Conservation (phyloP, 2,797 vertebrate species). For the Sciurus carolinensis region DNA sequence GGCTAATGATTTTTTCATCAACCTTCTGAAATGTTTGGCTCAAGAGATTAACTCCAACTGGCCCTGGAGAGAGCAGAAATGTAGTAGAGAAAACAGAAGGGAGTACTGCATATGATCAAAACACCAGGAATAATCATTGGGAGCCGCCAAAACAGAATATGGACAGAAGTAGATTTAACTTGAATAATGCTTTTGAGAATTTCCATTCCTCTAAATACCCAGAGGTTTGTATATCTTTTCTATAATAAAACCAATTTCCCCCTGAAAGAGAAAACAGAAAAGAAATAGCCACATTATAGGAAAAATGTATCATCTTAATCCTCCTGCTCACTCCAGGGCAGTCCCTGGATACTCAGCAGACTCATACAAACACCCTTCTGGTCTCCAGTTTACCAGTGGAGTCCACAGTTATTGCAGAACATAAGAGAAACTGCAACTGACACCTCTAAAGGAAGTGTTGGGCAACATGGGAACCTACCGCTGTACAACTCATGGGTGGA, state of each 20-base stretch:
- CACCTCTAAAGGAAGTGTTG: conserved; percentile 30
- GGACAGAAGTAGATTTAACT: conserved; percentile 30
- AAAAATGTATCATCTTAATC: conserved; percentile 43
- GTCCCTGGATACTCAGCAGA: background rate
- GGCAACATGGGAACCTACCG: background rate
- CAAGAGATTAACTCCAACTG: background rate
- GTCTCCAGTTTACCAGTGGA: background rate
- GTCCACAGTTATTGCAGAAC: background rate
- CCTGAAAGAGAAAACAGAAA: conserved; percentile 21
- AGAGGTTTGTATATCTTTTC: conserved; percentile 5
- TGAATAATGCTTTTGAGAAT: conserved; percentile 20
- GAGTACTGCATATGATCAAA: background rate
- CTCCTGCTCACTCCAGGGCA: background rate
- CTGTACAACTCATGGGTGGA: background rate
- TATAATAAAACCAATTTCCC: conserved; percentile 62
- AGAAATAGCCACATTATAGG: background rate
- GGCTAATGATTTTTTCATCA: background rate
- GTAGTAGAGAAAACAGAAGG: background rate
- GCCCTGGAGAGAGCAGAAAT: background rate
- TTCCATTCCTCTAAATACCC: conserved; percentile 30
- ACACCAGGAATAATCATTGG: background rate
- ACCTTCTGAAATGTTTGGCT: background rate
- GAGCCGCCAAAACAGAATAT: conserved; percentile 11
- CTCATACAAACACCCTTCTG: background rate
- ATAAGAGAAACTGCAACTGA: background rate